Conservation (phyloP, 2,113 vertebrate genomes). For the Nanorana parkeri region DNA sequence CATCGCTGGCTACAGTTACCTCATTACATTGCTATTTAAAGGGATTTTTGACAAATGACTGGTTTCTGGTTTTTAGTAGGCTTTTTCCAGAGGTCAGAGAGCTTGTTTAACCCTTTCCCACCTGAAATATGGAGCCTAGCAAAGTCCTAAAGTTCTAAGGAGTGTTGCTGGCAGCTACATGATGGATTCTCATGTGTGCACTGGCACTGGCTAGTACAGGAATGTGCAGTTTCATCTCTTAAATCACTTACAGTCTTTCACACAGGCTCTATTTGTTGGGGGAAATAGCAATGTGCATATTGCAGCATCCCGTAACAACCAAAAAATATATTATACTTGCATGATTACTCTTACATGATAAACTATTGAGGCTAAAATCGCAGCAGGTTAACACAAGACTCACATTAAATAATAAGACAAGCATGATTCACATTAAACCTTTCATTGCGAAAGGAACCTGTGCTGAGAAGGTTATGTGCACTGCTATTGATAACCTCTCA, state of each 20-base stretch:
- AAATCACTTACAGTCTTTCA: background rate
- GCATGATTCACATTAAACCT: no score
- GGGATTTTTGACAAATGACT: conserved; percentile 53
- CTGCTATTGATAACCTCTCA: no score
- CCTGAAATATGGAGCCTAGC: background rate
- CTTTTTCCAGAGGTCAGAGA: conserved; percentile 36
- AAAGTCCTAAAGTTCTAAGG: background rate
- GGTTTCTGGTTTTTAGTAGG: conserved; percentile 40
- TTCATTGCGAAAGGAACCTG: no score
- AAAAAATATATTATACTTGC: no score
- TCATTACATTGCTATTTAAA: conserved; percentile 58
- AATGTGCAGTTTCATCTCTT: background rate
- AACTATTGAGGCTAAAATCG: no score
- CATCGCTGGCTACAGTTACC: conserved; percentile 70
- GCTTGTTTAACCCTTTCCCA: conserved; percentile 36
- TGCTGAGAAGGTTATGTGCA: no score
- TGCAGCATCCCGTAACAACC: no score
- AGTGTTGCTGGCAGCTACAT: background rate
- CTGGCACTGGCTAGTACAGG: background rate
- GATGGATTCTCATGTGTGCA: background rate
- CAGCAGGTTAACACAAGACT: no score
- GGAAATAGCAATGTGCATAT: no score
- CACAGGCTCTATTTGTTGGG: no score
- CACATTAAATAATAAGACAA: no score
- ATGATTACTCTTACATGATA: no score